Conservation (phyloP, 2,797 vertebrate species). For the Ataeniobius toweri region DNA sequence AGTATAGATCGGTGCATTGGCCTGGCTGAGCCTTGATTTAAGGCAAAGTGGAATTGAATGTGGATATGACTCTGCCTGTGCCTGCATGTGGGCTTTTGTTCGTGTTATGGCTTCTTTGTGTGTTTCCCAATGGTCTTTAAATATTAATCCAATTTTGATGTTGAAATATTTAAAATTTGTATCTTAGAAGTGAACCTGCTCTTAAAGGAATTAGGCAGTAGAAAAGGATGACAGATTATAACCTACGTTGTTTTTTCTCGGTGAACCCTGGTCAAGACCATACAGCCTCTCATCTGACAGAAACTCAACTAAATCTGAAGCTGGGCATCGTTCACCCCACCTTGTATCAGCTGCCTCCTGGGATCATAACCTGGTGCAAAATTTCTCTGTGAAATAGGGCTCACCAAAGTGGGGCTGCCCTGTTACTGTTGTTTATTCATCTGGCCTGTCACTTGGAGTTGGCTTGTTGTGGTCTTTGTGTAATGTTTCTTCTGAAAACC, state of each 20-base stretch:
- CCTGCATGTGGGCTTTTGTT: slow-evolving; percentile 17
- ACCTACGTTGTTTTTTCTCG: slow-evolving; percentile 10
- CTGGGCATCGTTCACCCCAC: slow-evolving; percentile 55
- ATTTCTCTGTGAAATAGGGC: slow-evolving; percentile 50
- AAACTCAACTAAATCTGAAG: slow-evolving; percentile 35
- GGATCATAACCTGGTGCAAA: slow-evolving; percentile 56
- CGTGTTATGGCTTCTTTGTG: slow-evolving; percentile 1
- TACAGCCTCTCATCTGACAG: slow-evolving; percentile 47
- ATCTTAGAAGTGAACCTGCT: slow-evolving; percentile 1
- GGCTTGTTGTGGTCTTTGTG: slow-evolving; percentile 66
- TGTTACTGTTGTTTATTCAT: slow-evolving; percentile 70
- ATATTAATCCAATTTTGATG: neutral
- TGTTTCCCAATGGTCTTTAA: slow-evolving; percentile 7
- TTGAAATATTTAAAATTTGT: slow-evolving; percentile 22
- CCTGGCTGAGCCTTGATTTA: slow-evolving; percentile 82
- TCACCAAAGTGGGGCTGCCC: slow-evolving; percentile 49
- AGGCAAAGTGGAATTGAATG: slow-evolving; percentile 69
- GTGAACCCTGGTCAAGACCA: slow-evolving; percentile 21
- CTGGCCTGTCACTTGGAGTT: slow-evolving; percentile 48
- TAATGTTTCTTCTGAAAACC: slow-evolving; percentile 71
- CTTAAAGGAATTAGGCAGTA: slow-evolving; percentile 7
- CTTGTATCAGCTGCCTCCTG: slow-evolving; percentile 49
- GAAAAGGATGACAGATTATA: slow-evolving; percentile 7
- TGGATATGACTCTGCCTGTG: slow-evolving; percentile 31
- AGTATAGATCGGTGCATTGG: slow-evolving; percentile 90